Conservation (phyloP, 2,113 vertebrate species). For the rat (Rattus norvegicus) region DNA sequence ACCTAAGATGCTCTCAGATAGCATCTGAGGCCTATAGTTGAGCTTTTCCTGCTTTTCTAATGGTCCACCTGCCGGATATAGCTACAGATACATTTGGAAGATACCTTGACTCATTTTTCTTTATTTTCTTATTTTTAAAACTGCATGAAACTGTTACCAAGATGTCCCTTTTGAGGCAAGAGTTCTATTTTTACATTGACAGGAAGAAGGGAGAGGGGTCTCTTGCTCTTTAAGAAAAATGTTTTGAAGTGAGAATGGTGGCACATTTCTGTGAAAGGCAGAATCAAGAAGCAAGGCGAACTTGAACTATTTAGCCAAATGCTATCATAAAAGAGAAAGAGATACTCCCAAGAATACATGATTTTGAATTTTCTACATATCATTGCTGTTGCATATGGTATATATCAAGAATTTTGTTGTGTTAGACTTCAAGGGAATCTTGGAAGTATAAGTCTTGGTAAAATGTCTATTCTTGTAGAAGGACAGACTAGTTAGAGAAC, state of each 20-base stretch:
- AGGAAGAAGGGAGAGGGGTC: background rate
- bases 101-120: background rate
- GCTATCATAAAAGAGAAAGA: background rate
- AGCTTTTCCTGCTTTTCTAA: background rate
- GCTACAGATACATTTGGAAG: background rate
- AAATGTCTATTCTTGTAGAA: background rate
- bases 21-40: background rate
- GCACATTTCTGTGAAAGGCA: background rate
- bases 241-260: background rate
- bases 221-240: background rate
- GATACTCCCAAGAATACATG: background rate
- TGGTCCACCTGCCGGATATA: background rate
- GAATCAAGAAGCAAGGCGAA: background rate
- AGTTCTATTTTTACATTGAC: background rate
- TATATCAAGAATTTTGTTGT: background rate
- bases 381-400: background rate
- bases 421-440: background rate
- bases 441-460: background rate
- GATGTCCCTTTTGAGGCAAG: background rate
- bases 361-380: background rate
- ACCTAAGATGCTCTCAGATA: background rate
- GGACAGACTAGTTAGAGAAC: background rate
- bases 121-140: background rate
- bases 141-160: background rate
- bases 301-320: background rate